These are phyloP conservation scores for Polypterus bichir DNA, from an alignment of 2,113 vertebrate genomes.

Conservation along the genomic window DNA sequence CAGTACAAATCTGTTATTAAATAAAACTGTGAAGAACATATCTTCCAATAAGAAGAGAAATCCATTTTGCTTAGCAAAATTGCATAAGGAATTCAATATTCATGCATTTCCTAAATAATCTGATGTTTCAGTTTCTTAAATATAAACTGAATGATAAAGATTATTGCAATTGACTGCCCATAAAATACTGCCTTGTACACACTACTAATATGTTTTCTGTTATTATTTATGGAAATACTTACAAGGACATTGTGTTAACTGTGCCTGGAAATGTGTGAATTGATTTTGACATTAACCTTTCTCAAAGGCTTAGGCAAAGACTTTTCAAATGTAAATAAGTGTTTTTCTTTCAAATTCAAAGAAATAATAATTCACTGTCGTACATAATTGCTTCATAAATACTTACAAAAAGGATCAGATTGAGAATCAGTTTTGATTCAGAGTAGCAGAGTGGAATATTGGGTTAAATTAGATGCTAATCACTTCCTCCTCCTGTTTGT, in stretches of 20 bases:
- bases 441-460: conserved; percentile 35
- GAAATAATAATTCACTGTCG: conserved; percentile 17
- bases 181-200: too few species aligned
- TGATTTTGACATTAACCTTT: conserved; percentile 33
- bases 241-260: conserved; percentile 1
- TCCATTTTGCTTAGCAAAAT: too few species aligned
- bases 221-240: conserved; percentile 1
- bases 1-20: too few species aligned
- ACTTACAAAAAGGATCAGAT: conserved; percentile 33
- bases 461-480: conserved; percentile 64
- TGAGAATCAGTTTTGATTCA: conserved; percentile 27
- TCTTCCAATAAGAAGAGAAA: too few species aligned
- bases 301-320: conserved; percentile 20
- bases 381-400: conserved; percentile 47
- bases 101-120: too few species aligned
- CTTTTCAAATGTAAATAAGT: conserved; percentile 61
- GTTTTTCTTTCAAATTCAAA: conserved; percentile 36
- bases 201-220: neutral
- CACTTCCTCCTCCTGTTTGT: conserved; percentile 49
- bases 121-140: too few species aligned
- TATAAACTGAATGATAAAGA: too few species aligned
- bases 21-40: too few species aligned
- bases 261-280: conserved; percentile 21
- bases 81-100: too few species aligned
- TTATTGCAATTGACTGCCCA: too few species aligned